A percentile compares a stretch with the other conserved stretches of the same genome.
Conservation (phyloP, 2,888 invertebrate genomes). For the Neuroscelio doddi region DNA sequence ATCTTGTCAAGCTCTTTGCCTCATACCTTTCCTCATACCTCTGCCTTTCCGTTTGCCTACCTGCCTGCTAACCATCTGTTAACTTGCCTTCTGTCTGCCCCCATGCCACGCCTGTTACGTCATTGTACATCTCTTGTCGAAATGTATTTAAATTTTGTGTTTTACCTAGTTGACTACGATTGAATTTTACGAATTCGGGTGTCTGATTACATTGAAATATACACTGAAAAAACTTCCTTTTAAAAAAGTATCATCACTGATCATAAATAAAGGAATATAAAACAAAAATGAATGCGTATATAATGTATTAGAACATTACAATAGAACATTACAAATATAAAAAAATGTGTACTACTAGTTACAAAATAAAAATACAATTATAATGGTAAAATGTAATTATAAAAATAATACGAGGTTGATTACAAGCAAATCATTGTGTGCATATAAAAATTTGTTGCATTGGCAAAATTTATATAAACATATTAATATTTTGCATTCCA, state of each 20-base stretch:
- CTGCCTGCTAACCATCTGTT: slow-evolving; percentile 11
- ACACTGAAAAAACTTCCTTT: slow-evolving; percentile 8
- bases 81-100: background rate
- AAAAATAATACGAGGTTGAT: too few relatives aligned
- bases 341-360: too few relatives aligned
- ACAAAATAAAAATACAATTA: too few relatives aligned
- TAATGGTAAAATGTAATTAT: too few relatives aligned
- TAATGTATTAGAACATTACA: slow-evolving; percentile 1
- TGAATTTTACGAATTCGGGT: slow-evolving; percentile 2
- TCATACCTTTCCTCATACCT: slow-evolving; percentile 21
- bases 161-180: background rate
- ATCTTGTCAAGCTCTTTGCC: slow-evolving; percentile 19
- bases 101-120: background rate
- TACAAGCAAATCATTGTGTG: too few relatives aligned
- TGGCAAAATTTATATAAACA: too few relatives aligned
- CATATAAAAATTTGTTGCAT: too few relatives aligned
- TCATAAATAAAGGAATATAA: too few relatives aligned
- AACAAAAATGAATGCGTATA: too few relatives aligned
- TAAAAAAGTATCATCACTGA: too few relatives aligned
- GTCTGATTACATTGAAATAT: slow-evolving; percentile 4
- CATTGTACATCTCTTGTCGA: background rate
- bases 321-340: too few relatives aligned
- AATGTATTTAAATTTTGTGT: background rate
- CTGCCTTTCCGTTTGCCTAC: slow-evolving; percentile 8
- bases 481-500: too few relatives aligned